These are phyloP conservation scores for Oreamnos americanus DNA, from an alignment of 2,113 vertebrate genomes.

Conservation along the genomic window DNA sequence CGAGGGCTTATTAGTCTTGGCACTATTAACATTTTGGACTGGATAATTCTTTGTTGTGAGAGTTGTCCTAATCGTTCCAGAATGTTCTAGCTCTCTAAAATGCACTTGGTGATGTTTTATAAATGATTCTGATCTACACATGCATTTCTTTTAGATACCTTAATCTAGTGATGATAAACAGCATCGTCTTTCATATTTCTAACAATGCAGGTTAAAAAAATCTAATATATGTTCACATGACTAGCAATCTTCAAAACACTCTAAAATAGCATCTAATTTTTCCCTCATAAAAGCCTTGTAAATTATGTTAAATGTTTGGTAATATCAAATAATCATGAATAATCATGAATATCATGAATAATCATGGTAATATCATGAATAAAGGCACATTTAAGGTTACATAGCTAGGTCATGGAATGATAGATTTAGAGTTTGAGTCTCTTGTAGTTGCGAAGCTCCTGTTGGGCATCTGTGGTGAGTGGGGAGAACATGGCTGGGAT, in stretches of 20 bases:
- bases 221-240: background rate
- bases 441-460: background rate
- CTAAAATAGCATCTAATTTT: background rate
- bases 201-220: background rate
- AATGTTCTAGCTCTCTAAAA: background rate
- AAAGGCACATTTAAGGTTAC: background rate
- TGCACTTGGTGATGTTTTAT: background rate
- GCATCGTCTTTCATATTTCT: background rate
- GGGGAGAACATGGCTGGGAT: rapidly evolving
- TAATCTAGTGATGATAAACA: background rate
- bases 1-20: background rate
- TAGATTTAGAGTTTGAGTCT: background rate
- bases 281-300: background rate
- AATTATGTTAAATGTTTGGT: background rate
- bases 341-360: background rate
- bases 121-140: background rate
- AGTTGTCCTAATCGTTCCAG: background rate
- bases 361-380: background rate
- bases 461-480: rapidly evolving
- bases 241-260: background rate
- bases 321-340: background rate
- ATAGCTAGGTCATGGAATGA: background rate
- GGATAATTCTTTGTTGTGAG: background rate
- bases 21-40: background rate
- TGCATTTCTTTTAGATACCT: background rate